Evolutionary conservation across 2,113 vertebrate species (phyloP).

Genomic region (Cynopterus brachyotis): DNA sequence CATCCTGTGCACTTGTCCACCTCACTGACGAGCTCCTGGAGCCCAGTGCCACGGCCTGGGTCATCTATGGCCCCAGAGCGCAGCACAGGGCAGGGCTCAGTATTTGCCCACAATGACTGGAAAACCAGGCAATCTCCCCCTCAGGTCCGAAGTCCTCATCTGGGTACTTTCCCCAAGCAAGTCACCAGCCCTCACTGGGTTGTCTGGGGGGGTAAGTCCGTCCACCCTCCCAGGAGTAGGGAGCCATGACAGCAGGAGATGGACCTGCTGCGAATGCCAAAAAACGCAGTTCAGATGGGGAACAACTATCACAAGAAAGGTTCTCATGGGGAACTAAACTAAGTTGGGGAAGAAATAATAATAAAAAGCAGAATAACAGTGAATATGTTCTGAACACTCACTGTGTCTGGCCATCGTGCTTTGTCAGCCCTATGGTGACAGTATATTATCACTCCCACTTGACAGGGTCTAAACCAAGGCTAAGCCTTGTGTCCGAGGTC

Average conservation of each 20-base stretch:
- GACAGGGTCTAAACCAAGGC: neutral
- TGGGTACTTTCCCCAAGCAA: neutral
- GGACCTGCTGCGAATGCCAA: neutral
- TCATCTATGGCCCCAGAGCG: neutral
- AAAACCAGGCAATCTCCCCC: neutral
- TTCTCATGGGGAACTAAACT: neutral
- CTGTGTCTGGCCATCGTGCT: neutral
- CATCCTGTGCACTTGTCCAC: neutral
- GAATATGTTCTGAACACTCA: neutral
- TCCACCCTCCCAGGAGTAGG: neutral
- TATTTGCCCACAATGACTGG: neutral
- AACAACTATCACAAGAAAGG: neutral
- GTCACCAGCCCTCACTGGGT: neutral
- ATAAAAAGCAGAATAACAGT: neutral
- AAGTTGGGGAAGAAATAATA: neutral
- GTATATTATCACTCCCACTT: neutral
- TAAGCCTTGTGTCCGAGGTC: neutral
- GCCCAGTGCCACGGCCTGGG: too few relatives aligned
- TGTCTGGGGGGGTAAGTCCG: neutral
- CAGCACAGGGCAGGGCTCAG: neutral
- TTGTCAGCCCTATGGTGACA: accelerated
- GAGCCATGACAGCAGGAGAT: accelerated
- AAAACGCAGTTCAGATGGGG: neutral
- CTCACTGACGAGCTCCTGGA: neutral
- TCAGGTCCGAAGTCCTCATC: neutral